A percentile compares a stretch with the other conserved stretches of the same genome.
Evolutionary conservation across 2,888 invertebrate species (phyloP).

Genomic region (Aplocera efformata): DNA sequence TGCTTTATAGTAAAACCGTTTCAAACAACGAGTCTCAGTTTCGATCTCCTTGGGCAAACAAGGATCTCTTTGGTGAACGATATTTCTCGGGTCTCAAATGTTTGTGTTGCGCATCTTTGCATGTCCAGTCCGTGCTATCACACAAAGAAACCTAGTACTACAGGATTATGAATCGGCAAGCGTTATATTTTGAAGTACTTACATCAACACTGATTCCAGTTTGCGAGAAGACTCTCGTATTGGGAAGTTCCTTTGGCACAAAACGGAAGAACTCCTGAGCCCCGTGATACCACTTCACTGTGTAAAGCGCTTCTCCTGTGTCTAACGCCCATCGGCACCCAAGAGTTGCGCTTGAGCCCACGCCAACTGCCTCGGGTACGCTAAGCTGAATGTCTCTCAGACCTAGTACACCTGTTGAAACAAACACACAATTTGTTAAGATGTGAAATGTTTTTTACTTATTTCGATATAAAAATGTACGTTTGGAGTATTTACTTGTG

Average conservation of each 20-base stretch:
- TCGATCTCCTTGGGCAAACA: too few relatives aligned
- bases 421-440: not conserved
- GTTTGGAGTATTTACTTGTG: too few relatives aligned
- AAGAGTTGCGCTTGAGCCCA: conserved; percentile 85
- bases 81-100: too few relatives aligned
- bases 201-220: conserved; percentile 86
- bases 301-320: conserved; percentile 85
- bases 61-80: too few relatives aligned
- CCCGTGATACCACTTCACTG: conserved; percentile 92
- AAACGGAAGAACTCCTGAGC: conserved; percentile 88
- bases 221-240: conserved; percentile 85
- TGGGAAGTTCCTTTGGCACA: conserved; percentile 90
- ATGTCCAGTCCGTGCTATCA: too few relatives aligned
- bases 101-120: too few relatives aligned
- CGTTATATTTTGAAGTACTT: conserved; percentile 59
- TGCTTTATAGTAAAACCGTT: too few relatives aligned
- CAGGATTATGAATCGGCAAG: too few relatives aligned
- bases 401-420: conserved; percentile 72
- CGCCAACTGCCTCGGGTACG: conserved; percentile 85
- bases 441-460: too few relatives aligned
- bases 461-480: too few relatives aligned
- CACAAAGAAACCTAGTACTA: too few relatives aligned
- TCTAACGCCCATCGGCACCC: conserved; percentile 87
- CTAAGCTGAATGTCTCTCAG: conserved; percentile 85
- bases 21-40: too few relatives aligned